Evolutionary conservation across 2,888 invertebrate species (phyloP).

Genomic region (Pycnomerus fuliginosus): DNA sequence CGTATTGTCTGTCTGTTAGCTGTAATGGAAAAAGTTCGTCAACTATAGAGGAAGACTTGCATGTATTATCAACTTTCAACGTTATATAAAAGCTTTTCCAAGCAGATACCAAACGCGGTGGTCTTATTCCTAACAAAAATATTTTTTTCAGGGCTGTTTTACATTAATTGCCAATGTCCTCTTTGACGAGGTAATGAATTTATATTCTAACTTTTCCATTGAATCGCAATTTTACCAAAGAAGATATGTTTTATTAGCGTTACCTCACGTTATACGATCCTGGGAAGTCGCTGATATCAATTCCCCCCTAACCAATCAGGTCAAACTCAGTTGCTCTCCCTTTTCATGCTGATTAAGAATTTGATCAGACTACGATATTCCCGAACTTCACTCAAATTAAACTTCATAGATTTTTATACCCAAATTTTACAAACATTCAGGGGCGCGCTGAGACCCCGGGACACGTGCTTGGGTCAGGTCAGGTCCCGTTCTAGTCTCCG

Average conservation of each 20-base stretch:
- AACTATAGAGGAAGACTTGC: slow-evolving; percentile 44
- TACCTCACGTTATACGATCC: slow-evolving; percentile 4
- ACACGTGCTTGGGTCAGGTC: no score
- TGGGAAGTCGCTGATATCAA: slow-evolving; percentile 29
- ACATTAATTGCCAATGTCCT: slow-evolving; percentile 5
- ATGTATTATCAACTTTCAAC: slow-evolving; percentile 43
- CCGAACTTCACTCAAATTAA: slow-evolving; percentile 25
- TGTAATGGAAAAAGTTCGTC: slow-evolving; percentile 48
- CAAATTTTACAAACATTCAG: no score
- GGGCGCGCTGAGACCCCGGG: no score
- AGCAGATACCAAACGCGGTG: slow-evolving; percentile 29
- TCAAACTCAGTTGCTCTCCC: slow-evolving; percentile 29
- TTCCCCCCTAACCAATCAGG: slow-evolving; percentile 27
- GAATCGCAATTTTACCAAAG: neutral
- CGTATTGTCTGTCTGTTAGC: slow-evolving; percentile 45
- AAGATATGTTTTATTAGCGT: slow-evolving; percentile 1
- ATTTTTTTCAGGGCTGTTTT: neutral
- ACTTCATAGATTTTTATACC: slow-evolving; percentile 26
- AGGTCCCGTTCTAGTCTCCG: no score
- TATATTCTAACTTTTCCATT: slow-evolving; percentile 1
- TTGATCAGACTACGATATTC: slow-evolving; percentile 29
- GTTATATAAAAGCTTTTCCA: slow-evolving; percentile 36
- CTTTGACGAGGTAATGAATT: slow-evolving; percentile 2
- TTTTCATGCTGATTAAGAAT: slow-evolving; percentile 32
- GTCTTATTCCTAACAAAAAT: slow-evolving; percentile 8